Evolutionary conservation across 2,113 vertebrate genomes (phyloP), one percentile per base, ranked within the genome.

Genomic region (Mormyrus iriodes): DNA sequence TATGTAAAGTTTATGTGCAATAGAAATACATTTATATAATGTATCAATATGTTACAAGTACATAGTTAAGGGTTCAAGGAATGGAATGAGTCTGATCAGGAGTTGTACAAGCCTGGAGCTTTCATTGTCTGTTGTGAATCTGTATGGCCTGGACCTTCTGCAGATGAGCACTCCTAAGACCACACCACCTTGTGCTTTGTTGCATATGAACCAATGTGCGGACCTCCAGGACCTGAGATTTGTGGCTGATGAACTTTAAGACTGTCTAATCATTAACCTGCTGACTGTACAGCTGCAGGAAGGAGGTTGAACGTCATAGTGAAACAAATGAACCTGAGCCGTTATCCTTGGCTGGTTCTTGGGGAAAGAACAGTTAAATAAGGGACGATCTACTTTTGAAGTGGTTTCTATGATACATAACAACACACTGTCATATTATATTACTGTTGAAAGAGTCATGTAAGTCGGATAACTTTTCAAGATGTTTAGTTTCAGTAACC

Each of bases 261-360:
- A 19, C 42, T 0, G 19, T 89, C 8, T 89, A 89, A 84, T 89
- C 42, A 89, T 89, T 89, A 84, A 89, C 88, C 21, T 83, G 49
- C 49, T 84, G 42, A 51, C 46, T 88, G 46, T 27, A 52, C 27
- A 15, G 24, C 31, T 52, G 35, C 61, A 79, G 65, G 35, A 52
- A 21, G 49, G 15, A 39, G 31, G 65, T 10, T 79, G 65, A 39
- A 79, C 46, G 17, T 73, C 48, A 35, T 5, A 53, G n/a, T 12
- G 44, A 35, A 21, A 48, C 19, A 88, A 35, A 73, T 17, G 4
- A 46, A n/a, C 10, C 84, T 39, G 31, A 39, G 52, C 7, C 2
- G 17, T 58, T 87, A 39, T 58, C 86, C 31, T 2, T 73, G 17
- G 42, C 21, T 31, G 44, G 4, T 73, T 21, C 52, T 58, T 58